phyloP scores from a whole-genome alignment of 2,113 vertebrate genomes.

The Aix galericulata region DNA sequence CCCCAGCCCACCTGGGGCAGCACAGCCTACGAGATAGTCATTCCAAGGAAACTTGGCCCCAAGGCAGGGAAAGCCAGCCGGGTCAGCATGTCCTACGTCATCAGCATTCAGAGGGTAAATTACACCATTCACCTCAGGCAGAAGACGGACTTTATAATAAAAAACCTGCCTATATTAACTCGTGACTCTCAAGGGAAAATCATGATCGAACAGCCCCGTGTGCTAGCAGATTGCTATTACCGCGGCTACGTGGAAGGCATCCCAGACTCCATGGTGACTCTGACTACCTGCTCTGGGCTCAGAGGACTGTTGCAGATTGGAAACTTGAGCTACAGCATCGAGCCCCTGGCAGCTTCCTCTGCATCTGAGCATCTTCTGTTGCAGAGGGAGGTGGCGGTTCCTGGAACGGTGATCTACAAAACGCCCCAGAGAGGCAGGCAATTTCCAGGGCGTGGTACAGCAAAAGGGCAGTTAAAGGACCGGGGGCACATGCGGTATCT shows the following conservation, averaged over 20 bases:
- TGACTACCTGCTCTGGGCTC: slow-evolving; percentile 63
- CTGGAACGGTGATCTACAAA: not conserved
- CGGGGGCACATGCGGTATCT: slow-evolving; percentile 22
- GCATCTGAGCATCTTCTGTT: slow-evolving; percentile 32
- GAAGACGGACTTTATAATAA: slow-evolving; percentile 11
- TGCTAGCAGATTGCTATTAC: slow-evolving; percentile 41
- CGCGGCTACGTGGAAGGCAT: slow-evolving; percentile 58
- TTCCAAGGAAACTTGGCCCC: not conserved
- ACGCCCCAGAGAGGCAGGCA: not conserved
- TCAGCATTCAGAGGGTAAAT: not conserved
- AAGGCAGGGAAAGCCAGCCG: not conserved
- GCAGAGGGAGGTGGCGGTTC: not conserved
- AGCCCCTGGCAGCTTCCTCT: slow-evolving; percentile 27
- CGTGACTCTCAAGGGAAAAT: not conserved
- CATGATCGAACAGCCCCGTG: not conserved
- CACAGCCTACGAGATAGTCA: not conserved
- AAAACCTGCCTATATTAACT: slow-evolving; percentile 30
- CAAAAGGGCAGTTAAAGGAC: not conserved
- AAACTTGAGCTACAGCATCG: slow-evolving; percentile 28
- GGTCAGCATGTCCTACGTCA: not conserved
- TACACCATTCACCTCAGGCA: slow-evolving; percentile 3
- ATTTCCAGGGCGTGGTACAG: not conserved
- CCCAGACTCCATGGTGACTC: slow-evolving; percentile 11
- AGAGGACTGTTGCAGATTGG: slow-evolving; percentile 57
- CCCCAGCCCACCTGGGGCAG: not conserved